Evolutionary conservation across 2,797 vertebrate species (phyloP).

Genomic region (Pachyuromys duprasi): DNA sequence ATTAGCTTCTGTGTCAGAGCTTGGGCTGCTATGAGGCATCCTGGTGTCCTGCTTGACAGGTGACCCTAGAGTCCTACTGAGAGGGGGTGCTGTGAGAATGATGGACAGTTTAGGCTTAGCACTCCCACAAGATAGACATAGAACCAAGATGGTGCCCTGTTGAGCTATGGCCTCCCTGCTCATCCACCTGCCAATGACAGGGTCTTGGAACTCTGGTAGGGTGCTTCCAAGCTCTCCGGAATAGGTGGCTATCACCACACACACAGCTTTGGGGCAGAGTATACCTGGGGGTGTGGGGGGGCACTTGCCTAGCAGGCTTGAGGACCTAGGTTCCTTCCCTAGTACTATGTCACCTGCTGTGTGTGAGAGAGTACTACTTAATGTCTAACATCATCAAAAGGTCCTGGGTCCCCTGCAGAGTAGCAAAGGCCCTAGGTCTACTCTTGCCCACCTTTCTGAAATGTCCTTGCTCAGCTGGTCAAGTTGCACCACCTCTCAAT

Average conservation of each 20-base stretch:
- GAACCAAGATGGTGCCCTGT: background rate
- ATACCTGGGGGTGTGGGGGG: background rate
- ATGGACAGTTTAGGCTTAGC: background rate
- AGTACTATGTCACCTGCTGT: background rate
- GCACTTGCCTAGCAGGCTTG: background rate
- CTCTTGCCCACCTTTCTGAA: background rate
- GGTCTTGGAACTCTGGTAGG: background rate
- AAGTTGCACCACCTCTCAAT: background rate
- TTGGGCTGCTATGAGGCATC: background rate
- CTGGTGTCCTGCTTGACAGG: accelerated
- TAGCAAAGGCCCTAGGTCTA: background rate
- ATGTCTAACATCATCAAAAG: background rate
- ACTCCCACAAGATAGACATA: background rate
- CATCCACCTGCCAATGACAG: background rate
- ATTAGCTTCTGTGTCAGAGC: background rate
- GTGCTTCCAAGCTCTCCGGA: background rate
- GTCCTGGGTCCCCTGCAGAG: background rate
- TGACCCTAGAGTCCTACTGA: background rate
- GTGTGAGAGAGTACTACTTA: background rate
- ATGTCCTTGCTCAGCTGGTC: background rate
- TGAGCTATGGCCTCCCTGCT: background rate
- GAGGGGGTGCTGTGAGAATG: background rate
- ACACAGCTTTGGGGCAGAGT: background rate
- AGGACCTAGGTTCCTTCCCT: background rate
- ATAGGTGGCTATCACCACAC: background rate